Conservation (phyloP, 1,140 invertebrate genomes). For the Diorhabda elongata region DNA sequence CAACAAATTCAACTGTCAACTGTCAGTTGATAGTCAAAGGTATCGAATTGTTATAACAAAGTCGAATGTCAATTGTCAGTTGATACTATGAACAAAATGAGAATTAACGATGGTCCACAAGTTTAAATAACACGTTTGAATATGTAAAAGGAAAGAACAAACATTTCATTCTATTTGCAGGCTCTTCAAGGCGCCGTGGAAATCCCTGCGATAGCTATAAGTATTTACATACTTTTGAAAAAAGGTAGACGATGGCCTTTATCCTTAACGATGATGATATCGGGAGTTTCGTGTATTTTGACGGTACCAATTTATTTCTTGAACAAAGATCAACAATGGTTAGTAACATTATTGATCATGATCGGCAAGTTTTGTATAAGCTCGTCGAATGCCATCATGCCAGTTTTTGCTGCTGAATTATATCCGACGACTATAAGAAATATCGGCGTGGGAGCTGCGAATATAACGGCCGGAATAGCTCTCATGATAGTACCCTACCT, state of each 20-base stretch:
- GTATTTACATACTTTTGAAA: slow-evolving; percentile 65
- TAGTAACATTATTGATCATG: slow-evolving; percentile 49
- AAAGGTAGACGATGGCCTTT: slow-evolving; percentile 64
- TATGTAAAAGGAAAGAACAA: too few relatives aligned
- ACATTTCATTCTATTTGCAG: slow-evolving; percentile 33
- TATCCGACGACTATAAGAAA: slow-evolving; percentile 71
- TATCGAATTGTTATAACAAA: too few relatives aligned
- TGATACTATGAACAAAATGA: too few relatives aligned
- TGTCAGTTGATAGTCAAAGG: too few relatives aligned
- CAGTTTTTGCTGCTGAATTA: slow-evolving; percentile 68
- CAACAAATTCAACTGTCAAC: too few relatives aligned
- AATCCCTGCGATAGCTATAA: slow-evolving; percentile 66
- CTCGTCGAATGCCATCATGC: slow-evolving; percentile 66
- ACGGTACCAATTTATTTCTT: slow-evolving; percentile 46
- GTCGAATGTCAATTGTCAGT: too few relatives aligned
- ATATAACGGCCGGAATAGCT: slow-evolving; percentile 64
- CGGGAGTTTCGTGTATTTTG: slow-evolving; percentile 61
- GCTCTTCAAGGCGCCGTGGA: slow-evolving; percentile 63
- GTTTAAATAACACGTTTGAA: background rate
- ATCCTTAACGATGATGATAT: slow-evolving; percentile 58
- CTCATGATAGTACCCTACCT: slow-evolving; percentile 69
- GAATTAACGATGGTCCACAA: background rate
- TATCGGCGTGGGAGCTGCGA: slow-evolving; percentile 67
- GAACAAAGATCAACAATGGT: slow-evolving; percentile 41
- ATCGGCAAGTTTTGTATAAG: slow-evolving; percentile 63